Evolutionary conservation across 2,888 invertebrate species (phyloP).

Genomic region (Trachelus troglodyta): DNA sequence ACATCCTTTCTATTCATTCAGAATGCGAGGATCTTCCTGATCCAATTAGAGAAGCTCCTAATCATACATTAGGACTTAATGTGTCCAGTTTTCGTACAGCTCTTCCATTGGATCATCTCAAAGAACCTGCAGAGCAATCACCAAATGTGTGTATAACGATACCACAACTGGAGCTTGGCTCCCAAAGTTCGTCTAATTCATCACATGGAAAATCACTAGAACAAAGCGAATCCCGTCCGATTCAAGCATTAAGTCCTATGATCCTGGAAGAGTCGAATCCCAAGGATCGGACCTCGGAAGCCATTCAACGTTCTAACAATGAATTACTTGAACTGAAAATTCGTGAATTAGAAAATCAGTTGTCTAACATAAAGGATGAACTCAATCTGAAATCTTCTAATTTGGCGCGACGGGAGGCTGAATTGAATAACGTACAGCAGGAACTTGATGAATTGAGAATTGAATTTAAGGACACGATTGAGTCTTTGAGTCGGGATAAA

Average conservation of each 20-base stretch:
- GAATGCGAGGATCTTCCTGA: constrained; percentile 74
- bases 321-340: constrained; percentile 17
- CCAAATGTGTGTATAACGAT: constrained; percentile 39
- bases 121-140: constrained; percentile 34
- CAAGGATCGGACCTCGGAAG: constrained; percentile 21
- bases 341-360: constrained; percentile 72
- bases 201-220: neutral
- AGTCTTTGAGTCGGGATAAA: constrained; percentile 70
- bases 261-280: neutral
- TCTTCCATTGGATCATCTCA: constrained; percentile 5
- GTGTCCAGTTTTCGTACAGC: constrained; percentile 47
- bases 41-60: constrained; percentile 46
- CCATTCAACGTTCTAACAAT: constrained; percentile 5
- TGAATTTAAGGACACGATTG: constrained; percentile 70
- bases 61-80: constrained; percentile 43
- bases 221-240: neutral
- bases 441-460: constrained; percentile 71
- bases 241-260: neutral
- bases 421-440: constrained; percentile 68
- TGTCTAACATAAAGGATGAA: constrained; percentile 71
- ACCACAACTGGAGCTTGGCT: constrained; percentile 53
- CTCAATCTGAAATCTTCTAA: constrained; percentile 73
- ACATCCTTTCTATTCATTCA: constrained; percentile 77
- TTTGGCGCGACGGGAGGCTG: constrained; percentile 72
- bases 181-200: constrained; percentile 35